Conservation (phyloP, 2,797 vertebrate genomes). For the Acipenser transmontanus region DNA sequence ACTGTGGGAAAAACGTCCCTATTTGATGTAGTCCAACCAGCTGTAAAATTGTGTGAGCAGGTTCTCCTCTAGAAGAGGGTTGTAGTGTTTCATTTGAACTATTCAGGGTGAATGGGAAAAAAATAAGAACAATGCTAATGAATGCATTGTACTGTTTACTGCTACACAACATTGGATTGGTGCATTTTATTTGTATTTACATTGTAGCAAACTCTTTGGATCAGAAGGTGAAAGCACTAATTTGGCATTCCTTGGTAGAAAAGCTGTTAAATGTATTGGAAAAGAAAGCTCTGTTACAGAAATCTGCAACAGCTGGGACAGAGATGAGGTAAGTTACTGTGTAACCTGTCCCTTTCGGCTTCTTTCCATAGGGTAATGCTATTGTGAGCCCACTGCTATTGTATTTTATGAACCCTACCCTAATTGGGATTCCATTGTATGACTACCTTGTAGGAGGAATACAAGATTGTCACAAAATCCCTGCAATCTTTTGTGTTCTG, state of each 20-base stretch:
- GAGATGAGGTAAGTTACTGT: slow-evolving; percentile 44
- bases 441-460: not conserved
- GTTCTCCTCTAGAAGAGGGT: not conserved
- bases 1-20: not conserved
- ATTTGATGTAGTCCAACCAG: not conserved
- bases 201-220: too few species aligned
- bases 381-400: not conserved
- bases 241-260: too few species aligned
- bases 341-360: slow-evolving; percentile 26
- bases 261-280: slow-evolving; percentile 4
- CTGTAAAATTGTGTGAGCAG: slow-evolving; percentile 1
- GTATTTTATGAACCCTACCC: slow-evolving; percentile 14
- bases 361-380: slow-evolving; percentile 11
- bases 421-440: slow-evolving; percentile 8
- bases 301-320: slow-evolving; percentile 19
- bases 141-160: not conserved
- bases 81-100: not conserved
- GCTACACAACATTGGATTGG: not conserved
- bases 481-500: not conserved
- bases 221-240: too few species aligned
- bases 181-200: too few species aligned
- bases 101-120: not conserved
- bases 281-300: slow-evolving; percentile 20
- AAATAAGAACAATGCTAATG: slow-evolving; percentile 1
- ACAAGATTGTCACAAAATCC: not conserved